Evolutionary conservation across 2,113 vertebrate species (phyloP).

Genomic region (Neogobius melanostomus): DNA sequence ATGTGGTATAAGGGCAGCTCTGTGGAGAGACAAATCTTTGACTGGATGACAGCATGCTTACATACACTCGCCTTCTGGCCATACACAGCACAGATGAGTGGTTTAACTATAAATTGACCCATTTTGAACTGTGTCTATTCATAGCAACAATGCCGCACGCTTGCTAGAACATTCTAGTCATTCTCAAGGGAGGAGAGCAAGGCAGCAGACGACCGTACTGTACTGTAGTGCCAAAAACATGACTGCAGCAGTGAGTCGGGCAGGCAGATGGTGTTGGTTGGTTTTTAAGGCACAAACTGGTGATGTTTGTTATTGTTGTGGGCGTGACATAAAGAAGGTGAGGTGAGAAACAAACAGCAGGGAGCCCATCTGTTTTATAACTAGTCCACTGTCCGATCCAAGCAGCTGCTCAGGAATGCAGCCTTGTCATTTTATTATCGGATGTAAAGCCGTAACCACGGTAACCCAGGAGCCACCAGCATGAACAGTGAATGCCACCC

Average conservation of each 20-base stretch:
- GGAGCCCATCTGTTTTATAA: constrained; percentile 66
- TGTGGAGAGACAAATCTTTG: constrained; percentile 70
- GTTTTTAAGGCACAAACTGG: constrained; percentile 37
- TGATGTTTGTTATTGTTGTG: constrained; percentile 10
- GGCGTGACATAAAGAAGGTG: constrained; percentile 17
- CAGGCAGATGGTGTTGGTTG: constrained; percentile 32
- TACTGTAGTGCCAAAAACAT: constrained; percentile 12
- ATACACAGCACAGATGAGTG: constrained; percentile 71
- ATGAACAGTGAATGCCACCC: constrained; percentile 2
- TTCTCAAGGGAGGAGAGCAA: constrained; percentile 37
- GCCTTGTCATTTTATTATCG: constrained; percentile 37
- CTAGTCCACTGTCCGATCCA: constrained; percentile 39
- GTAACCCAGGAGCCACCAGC: constrained; percentile 8
- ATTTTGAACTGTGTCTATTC: constrained; percentile 73
- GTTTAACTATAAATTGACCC: constrained; percentile 74
- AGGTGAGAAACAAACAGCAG: constrained; percentile 41
- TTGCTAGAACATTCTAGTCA: constrained; percentile 52
- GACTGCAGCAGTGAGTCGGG: constrained; percentile 22
- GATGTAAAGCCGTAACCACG: constrained; percentile 16
- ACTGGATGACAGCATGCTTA: constrained; percentile 73
- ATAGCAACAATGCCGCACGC: constrained; percentile 58
- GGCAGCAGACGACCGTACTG: constrained; percentile 26
- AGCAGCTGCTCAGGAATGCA: constrained; percentile 48
- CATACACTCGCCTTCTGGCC: constrained; percentile 73
- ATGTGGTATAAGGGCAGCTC: constrained; percentile 59